phyloP scores from a whole-genome alignment of 1,140 invertebrate genomes.

The Ceratosolen fusciceps region DNA sequence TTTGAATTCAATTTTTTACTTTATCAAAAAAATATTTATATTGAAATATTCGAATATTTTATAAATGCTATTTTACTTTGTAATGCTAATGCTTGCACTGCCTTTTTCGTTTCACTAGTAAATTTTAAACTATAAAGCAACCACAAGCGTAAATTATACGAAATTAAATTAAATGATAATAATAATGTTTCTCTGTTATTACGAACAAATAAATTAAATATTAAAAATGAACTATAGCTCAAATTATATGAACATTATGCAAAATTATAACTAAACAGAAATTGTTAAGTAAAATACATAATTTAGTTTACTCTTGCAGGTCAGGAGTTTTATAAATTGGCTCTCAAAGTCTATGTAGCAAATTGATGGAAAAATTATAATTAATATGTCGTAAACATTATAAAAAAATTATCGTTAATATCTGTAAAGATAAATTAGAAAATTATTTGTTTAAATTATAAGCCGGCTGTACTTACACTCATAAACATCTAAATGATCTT shows the following conservation, averaged over 20 bases:
- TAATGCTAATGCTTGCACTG: constrained; percentile 58
- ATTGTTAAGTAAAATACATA: not conserved
- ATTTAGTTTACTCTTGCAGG: constrained; percentile 59
- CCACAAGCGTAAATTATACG: constrained; percentile 36
- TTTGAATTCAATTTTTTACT: no score
- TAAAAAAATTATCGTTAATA: not conserved
- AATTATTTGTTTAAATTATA: constrained; percentile 16
- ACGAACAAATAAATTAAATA: constrained; percentile 45
- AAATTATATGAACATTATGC: constrained; percentile 16
- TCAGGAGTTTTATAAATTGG: constrained; percentile 55
- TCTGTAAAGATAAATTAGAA: constrained; percentile 17
- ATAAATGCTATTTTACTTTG: constrained; percentile 43
- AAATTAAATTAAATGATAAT: constrained; percentile 19
- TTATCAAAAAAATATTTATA: no score
- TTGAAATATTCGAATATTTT: constrained; percentile 29
- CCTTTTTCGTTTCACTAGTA: constrained; percentile 51
- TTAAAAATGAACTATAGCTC: not conserved
- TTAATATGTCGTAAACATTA: constrained; percentile 23
- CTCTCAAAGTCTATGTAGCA: constrained; percentile 31
- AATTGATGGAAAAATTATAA: constrained; percentile 36
- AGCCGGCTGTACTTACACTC: no score
- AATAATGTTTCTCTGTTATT: constrained; percentile 41
- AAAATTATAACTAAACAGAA: not conserved
- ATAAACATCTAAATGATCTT: no score
- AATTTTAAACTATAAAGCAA: constrained; percentile 36